phyloP scores from a whole-genome alignment of 2,113 vertebrate species.

The Pavo muticus region DNA sequence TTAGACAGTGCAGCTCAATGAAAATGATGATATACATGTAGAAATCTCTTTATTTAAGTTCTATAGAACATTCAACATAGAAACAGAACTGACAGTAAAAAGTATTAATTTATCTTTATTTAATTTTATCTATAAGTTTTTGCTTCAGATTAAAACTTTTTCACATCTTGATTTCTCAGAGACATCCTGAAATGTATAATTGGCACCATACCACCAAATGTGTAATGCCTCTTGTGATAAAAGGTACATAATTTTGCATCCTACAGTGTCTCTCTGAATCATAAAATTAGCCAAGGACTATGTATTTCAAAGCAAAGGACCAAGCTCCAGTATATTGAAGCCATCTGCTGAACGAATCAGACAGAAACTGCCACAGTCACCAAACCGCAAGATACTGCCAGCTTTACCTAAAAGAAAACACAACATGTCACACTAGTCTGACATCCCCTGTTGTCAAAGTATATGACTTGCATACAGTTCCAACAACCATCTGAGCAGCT shows the following conservation, averaged over 20 bases:
- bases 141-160: constrained; percentile 43
- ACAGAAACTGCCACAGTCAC: constrained; percentile 38
- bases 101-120: constrained; percentile 51
- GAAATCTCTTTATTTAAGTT: constrained; percentile 30
- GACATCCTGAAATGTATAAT: constrained; percentile 42
- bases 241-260: constrained; percentile 34
- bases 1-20: constrained; percentile 22
- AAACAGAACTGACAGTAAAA: constrained; percentile 25
- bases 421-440: constrained; percentile 54
- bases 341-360: constrained; percentile 52
- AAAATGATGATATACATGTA: background rate
- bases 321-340: constrained; percentile 24
- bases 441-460: constrained; percentile 55
- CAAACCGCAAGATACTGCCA: constrained; percentile 15
- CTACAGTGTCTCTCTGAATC: background rate
- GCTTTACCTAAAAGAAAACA: constrained; percentile 64
- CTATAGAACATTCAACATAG: constrained; percentile 8
- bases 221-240: constrained; percentile 21
- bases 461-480: constrained; percentile 21
- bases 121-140: too few relatives aligned
- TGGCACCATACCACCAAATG: background rate
- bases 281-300: constrained; percentile 49
- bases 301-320: constrained; percentile 37
- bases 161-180: background rate
- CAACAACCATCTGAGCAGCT: constrained; percentile 59